phyloP scores from a whole-genome alignment of 1,140 invertebrate genomes.

The Meteorus sp. region DNA sequence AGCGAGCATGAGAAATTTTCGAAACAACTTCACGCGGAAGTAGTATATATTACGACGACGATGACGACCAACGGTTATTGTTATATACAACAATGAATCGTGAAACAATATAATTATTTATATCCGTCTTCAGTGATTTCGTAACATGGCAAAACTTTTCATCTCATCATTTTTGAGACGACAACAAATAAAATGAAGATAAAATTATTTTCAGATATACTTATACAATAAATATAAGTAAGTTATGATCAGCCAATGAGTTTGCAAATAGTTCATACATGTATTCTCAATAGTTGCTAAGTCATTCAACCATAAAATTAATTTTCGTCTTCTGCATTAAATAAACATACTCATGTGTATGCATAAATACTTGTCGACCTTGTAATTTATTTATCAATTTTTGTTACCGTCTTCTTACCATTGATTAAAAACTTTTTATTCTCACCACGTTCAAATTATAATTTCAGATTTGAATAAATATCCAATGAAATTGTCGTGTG shows the following conservation, averaged over 20 bases:
- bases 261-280: conserved; percentile 23
- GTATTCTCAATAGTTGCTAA: conserved; percentile 23
- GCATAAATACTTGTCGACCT: too few species aligned
- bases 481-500: too few species aligned
- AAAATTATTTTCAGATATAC: neutral
- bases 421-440: too few species aligned
- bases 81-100: conserved; percentile 35
- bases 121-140: conserved; percentile 29
- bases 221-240: neutral
- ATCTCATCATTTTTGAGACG: too few species aligned
- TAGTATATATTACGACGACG: neutral
- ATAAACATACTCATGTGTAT: too few species aligned
- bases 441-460: too few species aligned
- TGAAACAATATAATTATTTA: conserved; percentile 28
- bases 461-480: too few species aligned
- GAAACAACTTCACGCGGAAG: conserved; percentile 36
- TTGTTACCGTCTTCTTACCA: too few species aligned
- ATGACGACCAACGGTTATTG: too few species aligned
- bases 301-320: conserved; percentile 39
- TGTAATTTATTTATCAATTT: too few species aligned
- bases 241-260: conserved; percentile 34
- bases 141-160: conserved; percentile 29
- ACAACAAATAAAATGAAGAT: too few species aligned
- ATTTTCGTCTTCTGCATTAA: conserved; percentile 33
- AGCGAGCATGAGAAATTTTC: conserved; percentile 33